Conservation (phyloP, 2,888 invertebrate genomes). For the Lasius fuliginosus region DNA sequence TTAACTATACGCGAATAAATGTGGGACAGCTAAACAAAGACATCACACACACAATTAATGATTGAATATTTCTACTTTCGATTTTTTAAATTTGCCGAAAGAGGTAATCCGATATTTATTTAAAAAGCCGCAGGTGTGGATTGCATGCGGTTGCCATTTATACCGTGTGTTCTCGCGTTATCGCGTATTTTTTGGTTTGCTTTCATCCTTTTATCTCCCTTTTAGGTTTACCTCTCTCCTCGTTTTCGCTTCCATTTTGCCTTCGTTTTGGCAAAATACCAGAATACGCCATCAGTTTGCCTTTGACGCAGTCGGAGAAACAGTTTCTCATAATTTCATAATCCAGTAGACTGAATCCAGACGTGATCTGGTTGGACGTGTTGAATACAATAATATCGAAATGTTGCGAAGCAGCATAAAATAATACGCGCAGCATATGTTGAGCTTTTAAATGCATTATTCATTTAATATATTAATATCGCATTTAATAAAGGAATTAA, state of each 20-base stretch:
- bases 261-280: slow-evolving; percentile 59
- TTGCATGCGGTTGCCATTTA: slow-evolving; percentile 7
- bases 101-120: slow-evolving; percentile 47
- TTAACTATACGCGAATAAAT: slow-evolving; percentile 49
- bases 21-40: slow-evolving; percentile 35
- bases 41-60: slow-evolving; percentile 58
- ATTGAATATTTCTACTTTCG: slow-evolving; percentile 51
- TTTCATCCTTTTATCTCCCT: slow-evolving; percentile 15
- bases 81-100: slow-evolving; percentile 29
- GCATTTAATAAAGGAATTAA: background rate
- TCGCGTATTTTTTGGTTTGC: slow-evolving; percentile 3
- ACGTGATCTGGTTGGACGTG: background rate
- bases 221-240: slow-evolving; percentile 23
- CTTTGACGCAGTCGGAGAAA: slow-evolving; percentile 49
- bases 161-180: background rate
- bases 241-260: slow-evolving; percentile 57
- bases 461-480: background rate
- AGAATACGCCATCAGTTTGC: slow-evolving; percentile 48
- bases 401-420: background rate
- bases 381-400: slow-evolving; percentile 32
- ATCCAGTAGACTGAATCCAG: slow-evolving; percentile 28
- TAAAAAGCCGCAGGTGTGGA: slow-evolving; percentile 46
- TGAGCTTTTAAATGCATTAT: background rate
- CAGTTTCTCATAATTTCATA: slow-evolving; percentile 44
- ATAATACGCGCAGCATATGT: background rate